These are phyloP conservation scores for Chironomus striatipennis DNA, from an alignment of 1,140 invertebrate genomes.

Conservation along the genomic window DNA sequence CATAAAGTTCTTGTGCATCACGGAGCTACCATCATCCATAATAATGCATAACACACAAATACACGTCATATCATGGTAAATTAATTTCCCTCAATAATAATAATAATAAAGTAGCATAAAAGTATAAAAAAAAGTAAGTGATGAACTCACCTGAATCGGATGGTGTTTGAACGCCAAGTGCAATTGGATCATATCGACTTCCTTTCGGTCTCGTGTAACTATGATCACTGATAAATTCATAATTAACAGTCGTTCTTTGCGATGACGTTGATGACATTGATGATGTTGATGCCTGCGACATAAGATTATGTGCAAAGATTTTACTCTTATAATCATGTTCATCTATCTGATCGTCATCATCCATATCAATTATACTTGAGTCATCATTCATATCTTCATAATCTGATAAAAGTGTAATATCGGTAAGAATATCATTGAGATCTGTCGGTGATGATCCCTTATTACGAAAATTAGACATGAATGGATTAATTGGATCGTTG, in stretches of 20 bases:
- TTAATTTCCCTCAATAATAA: conserved; percentile 17
- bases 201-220: conserved; percentile 54
- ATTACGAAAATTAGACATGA: background rate
- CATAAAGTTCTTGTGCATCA: no score
- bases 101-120: no score
- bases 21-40: no score
- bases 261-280: conserved; percentile 25
- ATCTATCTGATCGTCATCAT: conserved; percentile 33
- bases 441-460: background rate
- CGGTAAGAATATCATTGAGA: conserved; percentile 23
- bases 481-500: background rate
- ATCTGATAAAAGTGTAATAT: conserved; percentile 24
- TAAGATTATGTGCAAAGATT: conserved; percentile 28
- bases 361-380: background rate
- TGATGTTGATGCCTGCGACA: conserved; percentile 34
- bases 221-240: conserved; percentile 46
- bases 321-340: conserved; percentile 30
- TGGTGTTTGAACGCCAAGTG: conserved; percentile 65
- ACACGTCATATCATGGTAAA: background rate
- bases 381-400: conserved; percentile 24
- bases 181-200: conserved; percentile 45
- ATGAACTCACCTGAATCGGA: conserved; percentile 73
- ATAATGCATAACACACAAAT: no score
- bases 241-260: conserved; percentile 26
- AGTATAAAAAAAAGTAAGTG: conserved; percentile 28